Evolutionary conservation across 2,797 vertebrate species (phyloP), one percentile per base, ranked within the genome.

Genomic region (Sphenopsis melanotis): DNA sequence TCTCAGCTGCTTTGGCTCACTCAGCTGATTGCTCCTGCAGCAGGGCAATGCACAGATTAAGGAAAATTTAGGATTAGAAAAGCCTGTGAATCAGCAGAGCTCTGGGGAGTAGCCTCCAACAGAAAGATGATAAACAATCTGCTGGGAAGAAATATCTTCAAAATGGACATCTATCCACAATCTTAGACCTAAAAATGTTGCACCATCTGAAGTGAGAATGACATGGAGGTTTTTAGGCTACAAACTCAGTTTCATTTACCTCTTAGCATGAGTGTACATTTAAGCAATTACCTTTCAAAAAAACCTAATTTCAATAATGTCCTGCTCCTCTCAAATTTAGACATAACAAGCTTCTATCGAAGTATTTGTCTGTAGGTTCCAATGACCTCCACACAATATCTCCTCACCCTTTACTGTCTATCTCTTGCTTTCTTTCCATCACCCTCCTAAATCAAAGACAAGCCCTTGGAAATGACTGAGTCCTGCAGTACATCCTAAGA

Each of bases 361-460:
- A 59, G 29, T 18, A 52, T 71, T 80, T 66, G 9, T 42, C 64
- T 68, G 10, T 5, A 36, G 30, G 15, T 55, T 82, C 39, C 52
- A 66, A 13, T 37, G 22, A 71, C 3, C 6, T 1, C 1, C 17
- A 32, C 0, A 2, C 7, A 64, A 4, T 39, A 74, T 66, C 50
- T 71, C 15, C 42, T 88, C 59, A 50, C 21, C 15, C 9, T 71
- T 83, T 32, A 32, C 34, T 24, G 41, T 52, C 21, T 37, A 18
- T 32, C 12, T 57, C 63, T 55, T 37, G 12, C 57, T 64, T 78
- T 37, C 44, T 41, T 79, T 56, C 39, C 15, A 83, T 7, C 41
- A 42, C 5, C 7, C 20, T 39, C 14, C 8, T 27, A n/a, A 85
- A 80, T 12, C 41, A 89, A 80, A 89, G 37, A 11, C 44, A 74